Evolutionary conservation across 2,888 invertebrate species (phyloP), one percentile per base, ranked within the genome.

Genomic region (Blastobasis lacticolella): DNA sequence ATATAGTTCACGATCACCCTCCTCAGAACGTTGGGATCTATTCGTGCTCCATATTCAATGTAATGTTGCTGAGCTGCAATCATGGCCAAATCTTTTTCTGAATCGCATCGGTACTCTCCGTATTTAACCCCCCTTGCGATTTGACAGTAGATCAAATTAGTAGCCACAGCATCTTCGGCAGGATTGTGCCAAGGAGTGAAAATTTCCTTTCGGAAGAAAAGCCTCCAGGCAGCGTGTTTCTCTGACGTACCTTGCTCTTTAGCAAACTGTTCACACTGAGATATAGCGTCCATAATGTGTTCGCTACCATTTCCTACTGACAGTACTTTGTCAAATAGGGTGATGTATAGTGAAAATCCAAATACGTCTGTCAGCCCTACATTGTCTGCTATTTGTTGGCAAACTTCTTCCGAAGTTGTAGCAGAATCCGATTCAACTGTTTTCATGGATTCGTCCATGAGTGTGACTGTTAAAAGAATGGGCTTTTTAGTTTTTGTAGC

Each of bases 241-340:
- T 97, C 97, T 52, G 93, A 91, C 4, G 93, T 92, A 0, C 96
- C 96, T 73, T 95, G 94, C 77, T 97, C 97, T 79, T 94, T 96
- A 37, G 96, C 94, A 75, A 95, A 97, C 74, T 98, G 97, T 75
- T 98, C 98, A 77, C 97, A 97, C 75, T 97, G 97, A 0, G 96
- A 96, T 66, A 98, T 94, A 0, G 97, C 98, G 81, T 98, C 98
- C 94, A 98, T 94, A 0, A 98, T 94, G 72, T 97, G 97, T 76
- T 97, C 97, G 10, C 91, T 92, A 56, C 95, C 97, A 75, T 94
- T 94, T 41, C 97, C 97, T 53, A 97, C 78, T 0, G 97, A 97
- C 62, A 96, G 91, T 1, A 96, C 94, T 90, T 97, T 97, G 70
- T 97, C 97, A 69, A 93, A 95, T 9, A 97, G 83, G 1, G 96